Evolutionary conservation across 1,140 invertebrate species (phyloP).

Genomic region (Caenorhabditis elegans): WBcel235 BX284604.4:10828501-10829000

Average conservation of each 20-base stretch:
- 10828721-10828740: neutral
- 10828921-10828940: neutral
- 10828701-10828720: neutral
- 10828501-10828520: no score
- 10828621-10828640: no score
- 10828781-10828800: constrained; percentile 2
- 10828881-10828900: neutral
- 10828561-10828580: no score
- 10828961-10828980: neutral
- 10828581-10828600: no score
- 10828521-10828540: no score
- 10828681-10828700: no score
- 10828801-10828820: neutral
- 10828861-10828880: constrained; percentile 11
- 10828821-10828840: constrained; percentile 29
- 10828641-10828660: no score
- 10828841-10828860: neutral
- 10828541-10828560: no score
- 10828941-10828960: neutral
- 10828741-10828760: neutral
- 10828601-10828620: no score
- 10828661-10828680: no score
- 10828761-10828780: neutral
- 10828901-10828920: neutral
- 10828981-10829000: no score